Conservation (phyloP, 2,888 invertebrate species). For the Scrobipalpa atriplicella region DNA sequence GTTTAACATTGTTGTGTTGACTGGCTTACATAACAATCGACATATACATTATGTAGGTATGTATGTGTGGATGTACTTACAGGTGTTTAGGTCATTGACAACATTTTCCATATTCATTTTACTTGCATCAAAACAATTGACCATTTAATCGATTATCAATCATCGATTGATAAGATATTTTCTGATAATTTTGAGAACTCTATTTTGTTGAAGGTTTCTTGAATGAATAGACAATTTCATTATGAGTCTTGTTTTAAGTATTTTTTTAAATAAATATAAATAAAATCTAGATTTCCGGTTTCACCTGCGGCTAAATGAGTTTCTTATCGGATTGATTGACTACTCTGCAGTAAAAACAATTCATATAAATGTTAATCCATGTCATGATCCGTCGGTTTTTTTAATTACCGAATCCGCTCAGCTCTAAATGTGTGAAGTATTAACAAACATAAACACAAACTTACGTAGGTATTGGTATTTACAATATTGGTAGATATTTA, state of each 20-base stretch:
- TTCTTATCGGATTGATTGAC: no score
- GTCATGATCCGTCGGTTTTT: no score
- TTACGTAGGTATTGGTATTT: not conserved
- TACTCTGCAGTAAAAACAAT: no score
- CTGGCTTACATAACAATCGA: not conserved
- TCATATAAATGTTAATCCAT: no score
- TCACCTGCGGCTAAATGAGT: no score
- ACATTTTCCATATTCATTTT: not conserved
- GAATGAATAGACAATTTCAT: not conserved
- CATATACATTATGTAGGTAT: not conserved
- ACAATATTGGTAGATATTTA: not conserved
- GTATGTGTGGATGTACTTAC: not conserved
- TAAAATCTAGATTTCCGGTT: no score
- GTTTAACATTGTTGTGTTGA: conserved; percentile 9
- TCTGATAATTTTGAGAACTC: not conserved
- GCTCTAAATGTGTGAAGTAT: no score
- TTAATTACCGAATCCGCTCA: no score
- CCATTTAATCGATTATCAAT: not conserved
- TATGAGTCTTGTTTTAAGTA: no score
- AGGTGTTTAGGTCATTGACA: conserved; percentile 2
- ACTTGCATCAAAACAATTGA: not conserved
- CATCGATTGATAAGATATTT: not conserved
- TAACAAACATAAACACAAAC: not conserved
- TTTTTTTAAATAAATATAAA: no score
- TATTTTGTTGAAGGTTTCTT: not conserved